Base-by-base conservation (phyloP, 2,113 vertebrate genomes). In the Nanorana parkeri region DNA sequence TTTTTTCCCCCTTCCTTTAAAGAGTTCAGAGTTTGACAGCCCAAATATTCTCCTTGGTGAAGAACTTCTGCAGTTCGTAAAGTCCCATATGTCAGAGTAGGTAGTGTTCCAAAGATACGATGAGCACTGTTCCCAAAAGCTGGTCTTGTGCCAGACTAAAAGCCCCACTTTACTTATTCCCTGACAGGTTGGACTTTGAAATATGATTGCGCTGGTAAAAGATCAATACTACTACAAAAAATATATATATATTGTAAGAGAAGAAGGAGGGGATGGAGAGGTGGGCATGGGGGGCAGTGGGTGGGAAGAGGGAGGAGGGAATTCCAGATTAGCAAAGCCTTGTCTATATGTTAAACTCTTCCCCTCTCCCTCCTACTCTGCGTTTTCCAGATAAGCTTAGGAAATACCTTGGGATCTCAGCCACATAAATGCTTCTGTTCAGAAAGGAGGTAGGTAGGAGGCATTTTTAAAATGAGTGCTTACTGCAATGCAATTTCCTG, bases 21-120 rank as follows among this genome's bases (percentile, higher is more conserved):
- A 55, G 74, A 69, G 41, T 76, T 84, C 83, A 78, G 85, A 88
- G 86, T 86, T 86, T 84, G 87, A 67, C 83, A 82, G 69, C 74
- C 54, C 71, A 66, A 64, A 67, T 83, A 84, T 73, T 61, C 67
- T 47, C 68, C 24, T 69, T 69, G 54, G 47, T 68, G 65, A 63
- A 84, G 86, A 85, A 87, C 72, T 84, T 86, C 78, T 73, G 61
- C 17, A 60, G 29, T 76, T 72, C 47, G 28, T 17, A 54, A 68
- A 58, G 66, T 26, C 68, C 79, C 55, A 68, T 76, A 51, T 68
- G 20, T 41, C 47, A 21, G n/a, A 26, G 23, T 28, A 60, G 63
- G 32, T 29, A 76, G 29, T 4, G n/a, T 61, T 55, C 68, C 23
- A 5, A 21, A 74, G 52, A 21, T 41, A 47, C 28, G 71, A 81